These are phyloP conservation scores for Drosophila insularis DNA, from an alignment of 1,140 invertebrate species.

Conservation along the genomic window DNA sequence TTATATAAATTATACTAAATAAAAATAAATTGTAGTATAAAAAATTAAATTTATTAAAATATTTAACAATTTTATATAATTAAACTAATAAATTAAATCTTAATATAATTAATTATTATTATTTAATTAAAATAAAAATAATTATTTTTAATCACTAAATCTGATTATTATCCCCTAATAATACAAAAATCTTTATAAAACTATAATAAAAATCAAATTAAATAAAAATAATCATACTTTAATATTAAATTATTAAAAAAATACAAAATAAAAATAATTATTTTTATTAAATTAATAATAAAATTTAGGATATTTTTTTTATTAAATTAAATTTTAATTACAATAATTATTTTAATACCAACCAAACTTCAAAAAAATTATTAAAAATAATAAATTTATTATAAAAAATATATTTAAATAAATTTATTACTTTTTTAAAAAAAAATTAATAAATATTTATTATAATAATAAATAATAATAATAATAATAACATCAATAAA, in stretches of 20 bases:
- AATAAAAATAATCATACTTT: constrained; percentile 8
- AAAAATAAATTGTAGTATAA: constrained; percentile 20
- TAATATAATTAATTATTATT: background rate
- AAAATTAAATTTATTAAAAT: constrained; percentile 52
- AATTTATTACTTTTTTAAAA: background rate
- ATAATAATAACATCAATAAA: too few relatives aligned
- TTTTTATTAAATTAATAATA: background rate
- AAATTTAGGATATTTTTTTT: constrained; percentile 8
- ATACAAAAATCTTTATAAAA: too few relatives aligned
- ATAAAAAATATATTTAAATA: constrained; percentile 14
- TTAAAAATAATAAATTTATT: constrained; percentile 15
- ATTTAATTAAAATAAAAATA: constrained; percentile 29
- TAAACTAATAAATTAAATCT: constrained; percentile 5
- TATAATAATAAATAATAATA: too few relatives aligned
- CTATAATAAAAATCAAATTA: too few relatives aligned
- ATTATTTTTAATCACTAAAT: constrained; percentile 36
- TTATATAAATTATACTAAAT: constrained; percentile 10
- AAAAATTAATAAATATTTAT: too few relatives aligned
- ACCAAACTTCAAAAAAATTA: constrained; percentile 12
- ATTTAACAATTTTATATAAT: constrained; percentile 58
- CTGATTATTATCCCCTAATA: background rate
- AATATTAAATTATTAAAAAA: background rate
- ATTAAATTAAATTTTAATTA: constrained; percentile 8
- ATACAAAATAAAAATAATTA: too few relatives aligned
- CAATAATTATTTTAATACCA: constrained; percentile 14